Percentiles rank a stretch among this genome's conserved stretches.
Conservation (phyloP, 2,888 invertebrate genomes). For the Trypoxylon attenuatum region DNA sequence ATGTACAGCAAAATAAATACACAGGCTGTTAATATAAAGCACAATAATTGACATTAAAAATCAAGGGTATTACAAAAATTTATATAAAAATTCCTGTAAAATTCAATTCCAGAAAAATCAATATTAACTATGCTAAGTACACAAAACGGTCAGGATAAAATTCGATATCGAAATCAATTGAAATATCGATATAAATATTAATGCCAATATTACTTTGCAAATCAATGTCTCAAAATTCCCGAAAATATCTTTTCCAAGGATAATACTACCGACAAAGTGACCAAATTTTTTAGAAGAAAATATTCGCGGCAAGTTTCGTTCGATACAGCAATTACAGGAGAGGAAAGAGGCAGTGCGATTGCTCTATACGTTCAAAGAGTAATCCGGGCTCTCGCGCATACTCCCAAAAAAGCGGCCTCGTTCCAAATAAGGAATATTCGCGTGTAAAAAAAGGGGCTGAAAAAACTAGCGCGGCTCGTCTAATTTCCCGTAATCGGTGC, state of each 20-base stretch:
- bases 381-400: background rate
- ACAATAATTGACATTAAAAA: too few relatives aligned
- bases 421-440: background rate
- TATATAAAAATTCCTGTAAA: too few relatives aligned
- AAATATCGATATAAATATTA: background rate
- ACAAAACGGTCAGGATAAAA: too few relatives aligned
- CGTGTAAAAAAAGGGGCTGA: background rate
- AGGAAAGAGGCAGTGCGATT: background rate
- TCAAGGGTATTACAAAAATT: too few relatives aligned
- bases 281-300: background rate
- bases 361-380: too few relatives aligned
- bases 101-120: too few relatives aligned
- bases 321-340: conserved; percentile 1
- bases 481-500: conserved; percentile 13
- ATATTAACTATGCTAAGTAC: too few relatives aligned
- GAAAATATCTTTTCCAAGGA: background rate
- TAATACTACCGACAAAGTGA: background rate
- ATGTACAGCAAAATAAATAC: too few relatives aligned
- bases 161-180: background rate
- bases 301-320: background rate
- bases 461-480: background rate
- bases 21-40: too few relatives aligned
- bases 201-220: background rate
- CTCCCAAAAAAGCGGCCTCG: background rate
- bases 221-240: background rate